A percentile compares a stretch with the other conserved stretches of the same genome.
These are phyloP conservation scores for Tachina fera DNA, from an alignment of 2,888 invertebrate species.

Conservation along the genomic window DNA sequence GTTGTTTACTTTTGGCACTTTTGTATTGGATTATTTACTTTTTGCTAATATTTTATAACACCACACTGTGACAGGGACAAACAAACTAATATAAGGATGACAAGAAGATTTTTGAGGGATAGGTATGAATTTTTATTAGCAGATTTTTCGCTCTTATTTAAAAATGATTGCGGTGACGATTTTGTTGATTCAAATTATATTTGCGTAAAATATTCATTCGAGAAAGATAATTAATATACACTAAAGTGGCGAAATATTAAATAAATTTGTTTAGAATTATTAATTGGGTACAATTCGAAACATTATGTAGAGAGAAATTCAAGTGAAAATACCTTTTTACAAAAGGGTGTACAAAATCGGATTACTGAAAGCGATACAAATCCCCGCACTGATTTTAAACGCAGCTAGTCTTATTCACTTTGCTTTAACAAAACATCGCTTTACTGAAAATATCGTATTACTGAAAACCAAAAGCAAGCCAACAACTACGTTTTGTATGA, in stretches of 20 bases:
- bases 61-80: slow-evolving; percentile 27
- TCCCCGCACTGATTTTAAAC: too few relatives aligned
- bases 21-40: slow-evolving; percentile 66
- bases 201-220: slow-evolving; percentile 57
- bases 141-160: slow-evolving; percentile 34
- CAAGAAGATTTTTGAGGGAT: slow-evolving; percentile 61
- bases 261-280: not conserved
- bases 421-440: too few relatives aligned
- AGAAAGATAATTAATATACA: not conserved
- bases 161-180: slow-evolving; percentile 49
- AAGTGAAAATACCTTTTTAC: too few relatives aligned
- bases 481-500: too few relatives aligned
- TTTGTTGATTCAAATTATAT: slow-evolving; percentile 52
- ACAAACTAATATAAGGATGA: slow-evolving; percentile 48
- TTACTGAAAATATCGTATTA: too few relatives aligned
- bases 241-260: not conserved
- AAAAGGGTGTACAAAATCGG: too few relatives aligned
- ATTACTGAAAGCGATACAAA: too few relatives aligned
- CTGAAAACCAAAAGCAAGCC: too few relatives aligned
- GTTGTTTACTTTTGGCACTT: slow-evolving; percentile 64
- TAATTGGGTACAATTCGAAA: not conserved
- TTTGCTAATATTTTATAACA: slow-evolving; percentile 68
- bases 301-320: too few relatives aligned
- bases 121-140: slow-evolving; percentile 57
- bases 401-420: too few relatives aligned